Conservation (phyloP, 2,797 vertebrate species). For the Gymnothorax reevesii region DNA sequence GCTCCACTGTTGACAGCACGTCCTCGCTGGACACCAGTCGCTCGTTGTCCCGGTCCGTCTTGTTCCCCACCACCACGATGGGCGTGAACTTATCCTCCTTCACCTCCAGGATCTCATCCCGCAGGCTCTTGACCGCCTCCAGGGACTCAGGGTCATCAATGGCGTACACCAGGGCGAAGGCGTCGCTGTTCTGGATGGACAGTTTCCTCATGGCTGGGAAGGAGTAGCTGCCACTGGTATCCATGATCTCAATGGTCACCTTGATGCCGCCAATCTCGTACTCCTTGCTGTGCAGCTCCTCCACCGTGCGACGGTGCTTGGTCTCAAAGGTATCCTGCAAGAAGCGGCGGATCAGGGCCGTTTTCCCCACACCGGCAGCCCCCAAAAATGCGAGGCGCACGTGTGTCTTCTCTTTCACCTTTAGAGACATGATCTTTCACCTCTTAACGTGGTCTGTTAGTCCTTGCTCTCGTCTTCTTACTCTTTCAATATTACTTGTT, state of each 20-base stretch:
- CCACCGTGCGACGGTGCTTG: slow-evolving; percentile 85
- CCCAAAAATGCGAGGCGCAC: slow-evolving; percentile 87
- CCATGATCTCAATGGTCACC: slow-evolving; percentile 85
- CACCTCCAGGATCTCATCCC: slow-evolving; percentile 88
- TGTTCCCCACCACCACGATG: slow-evolving; percentile 90
- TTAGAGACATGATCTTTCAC: slow-evolving; percentile 70
- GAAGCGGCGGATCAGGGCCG: slow-evolving; percentile 85
- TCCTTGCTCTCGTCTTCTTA: not conserved
- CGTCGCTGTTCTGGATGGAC: slow-evolving; percentile 86
- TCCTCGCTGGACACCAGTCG: slow-evolving; percentile 75
- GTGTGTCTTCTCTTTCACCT: slow-evolving; percentile 81
- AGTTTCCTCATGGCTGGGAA: slow-evolving; percentile 93
- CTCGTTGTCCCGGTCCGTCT: slow-evolving; percentile 70
- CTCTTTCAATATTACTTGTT: slow-evolving; percentile 4
- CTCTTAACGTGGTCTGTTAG: not conserved
- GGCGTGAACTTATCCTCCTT: slow-evolving; percentile 85
- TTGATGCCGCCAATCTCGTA: slow-evolving; percentile 81
- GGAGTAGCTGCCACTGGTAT: slow-evolving; percentile 91
- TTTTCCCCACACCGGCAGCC: slow-evolving; percentile 88
- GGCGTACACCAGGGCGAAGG: slow-evolving; percentile 86
- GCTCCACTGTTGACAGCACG: slow-evolving; percentile 79
- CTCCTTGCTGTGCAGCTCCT: slow-evolving; percentile 87
- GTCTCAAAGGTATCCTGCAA: slow-evolving; percentile 85
- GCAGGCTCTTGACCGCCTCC: slow-evolving; percentile 78
- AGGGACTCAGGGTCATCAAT: slow-evolving; percentile 84